Base-by-base conservation (phyloP, 2,113 vertebrate genomes). In the Melanostigma gelatinosum region DNA sequence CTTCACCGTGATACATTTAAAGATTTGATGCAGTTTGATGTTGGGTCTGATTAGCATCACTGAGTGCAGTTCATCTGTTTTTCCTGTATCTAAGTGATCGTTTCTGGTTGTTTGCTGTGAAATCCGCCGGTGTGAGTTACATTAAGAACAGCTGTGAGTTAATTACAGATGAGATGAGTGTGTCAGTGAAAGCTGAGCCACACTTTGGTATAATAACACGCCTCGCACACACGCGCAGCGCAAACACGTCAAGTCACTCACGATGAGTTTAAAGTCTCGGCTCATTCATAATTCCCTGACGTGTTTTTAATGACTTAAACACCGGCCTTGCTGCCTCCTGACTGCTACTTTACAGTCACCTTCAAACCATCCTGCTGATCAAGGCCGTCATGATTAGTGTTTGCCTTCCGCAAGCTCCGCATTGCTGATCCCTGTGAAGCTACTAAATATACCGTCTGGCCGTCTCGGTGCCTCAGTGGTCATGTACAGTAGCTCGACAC, bases 101-200 rank as follows among this genome's bases (percentile, higher is more conserved):
- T 86, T 87, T 89, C 75, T 75, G 63, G 57, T 42, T 66, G 77
- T 87, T 89, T 83, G 72, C 75, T 65, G 67, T 72, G 62, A 88
- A 88, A 90, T 70, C 75, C 76, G 61, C 75, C 13, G n/a, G 79
- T 85, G 60, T 87, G 80, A 62, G 54, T 86, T 82, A 80, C 84
- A 85, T 78, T 77, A 67, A 84, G 77, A 80, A n/a, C 89, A 88
- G 88, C 85, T 88, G 85, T 79, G 85, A 38, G 74, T 88, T 89
- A 89, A 93, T 91, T 88, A 89, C 86, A 91, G 89, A 87, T 87
- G 74, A 83, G 72, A 78, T 24, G 69, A 91, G 71, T 73, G 58
- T 84, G 86, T 85, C 77, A 79, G 85, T 88, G 92, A 92, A 92
- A 90, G 87, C 83, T 84, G 85, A 88, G 80, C 85, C 75, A 76